phyloP scores from a whole-genome alignment of 2,797 vertebrate species.

The Pampus argenteus region DNA sequence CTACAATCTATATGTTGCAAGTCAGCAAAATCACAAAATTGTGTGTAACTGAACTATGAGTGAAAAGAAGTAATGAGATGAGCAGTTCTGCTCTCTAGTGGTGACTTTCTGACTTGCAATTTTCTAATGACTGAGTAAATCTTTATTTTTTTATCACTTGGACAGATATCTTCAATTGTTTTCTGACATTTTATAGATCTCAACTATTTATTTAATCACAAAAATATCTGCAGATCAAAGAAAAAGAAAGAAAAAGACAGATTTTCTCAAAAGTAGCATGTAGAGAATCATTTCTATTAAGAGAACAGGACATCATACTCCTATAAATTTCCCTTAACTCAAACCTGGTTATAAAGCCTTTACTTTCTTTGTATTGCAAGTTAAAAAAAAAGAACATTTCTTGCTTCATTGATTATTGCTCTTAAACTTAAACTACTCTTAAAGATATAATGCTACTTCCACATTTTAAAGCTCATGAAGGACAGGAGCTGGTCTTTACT shows the following conservation, averaged over 20 bases:
- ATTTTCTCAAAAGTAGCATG: not conserved
- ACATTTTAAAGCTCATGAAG: conserved; percentile 10
- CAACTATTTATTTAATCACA: too few relatives aligned
- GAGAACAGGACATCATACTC: not conserved
- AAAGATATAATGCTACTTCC: conserved; percentile 2
- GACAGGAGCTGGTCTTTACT: not conserved
- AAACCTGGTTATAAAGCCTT: not conserved
- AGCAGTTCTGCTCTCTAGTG: conserved; percentile 77
- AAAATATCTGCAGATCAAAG: too few relatives aligned
- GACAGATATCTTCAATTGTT: not conserved
- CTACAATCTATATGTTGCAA: not conserved
- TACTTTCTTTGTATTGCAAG: not conserved
- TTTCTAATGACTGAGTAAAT: not conserved
- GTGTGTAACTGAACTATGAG: not conserved
- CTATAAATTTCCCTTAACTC: too few relatives aligned
- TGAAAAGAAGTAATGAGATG: conserved; percentile 23
- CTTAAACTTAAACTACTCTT: conserved; percentile 25
- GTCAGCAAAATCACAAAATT: conserved; percentile 4
- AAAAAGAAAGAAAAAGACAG: too few relatives aligned
- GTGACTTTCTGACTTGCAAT: conserved; percentile 14
- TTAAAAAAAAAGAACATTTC: not conserved
- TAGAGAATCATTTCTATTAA: not conserved
- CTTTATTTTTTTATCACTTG: not conserved
- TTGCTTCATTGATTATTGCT: not conserved
- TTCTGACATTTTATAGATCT: too few relatives aligned